Evolutionary conservation across 2,797 vertebrate genomes (phyloP).

Genomic region (Rhinatrema bivittatum): DNA sequence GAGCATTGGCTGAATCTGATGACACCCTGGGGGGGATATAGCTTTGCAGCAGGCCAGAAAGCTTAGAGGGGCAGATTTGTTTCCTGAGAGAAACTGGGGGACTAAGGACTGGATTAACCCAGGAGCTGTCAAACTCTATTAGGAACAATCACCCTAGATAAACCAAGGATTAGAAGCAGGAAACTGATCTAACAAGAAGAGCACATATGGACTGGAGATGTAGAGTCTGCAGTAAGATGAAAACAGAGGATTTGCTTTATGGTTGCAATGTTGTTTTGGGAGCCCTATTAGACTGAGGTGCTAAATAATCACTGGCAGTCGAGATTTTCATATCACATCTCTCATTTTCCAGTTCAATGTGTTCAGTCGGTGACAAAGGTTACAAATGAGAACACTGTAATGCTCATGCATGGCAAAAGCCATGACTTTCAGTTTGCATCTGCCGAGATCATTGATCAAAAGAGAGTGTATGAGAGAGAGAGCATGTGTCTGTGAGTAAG

Average conservation of each 20-base stretch:
- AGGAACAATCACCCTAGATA: constrained; percentile 53
- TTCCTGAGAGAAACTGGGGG: constrained; percentile 92
- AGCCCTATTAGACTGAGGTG: rapidly evolving
- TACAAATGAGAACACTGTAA: too few relatives aligned
- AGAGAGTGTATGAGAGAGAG: too few relatives aligned
- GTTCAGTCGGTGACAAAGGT: neutral
- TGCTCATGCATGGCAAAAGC: too few relatives aligned
- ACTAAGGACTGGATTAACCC: constrained; percentile 68
- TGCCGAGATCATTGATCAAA: too few relatives aligned
- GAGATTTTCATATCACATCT: neutral
- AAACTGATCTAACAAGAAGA: constrained; percentile 46
- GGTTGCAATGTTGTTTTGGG: too few relatives aligned
- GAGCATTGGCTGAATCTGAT: constrained; percentile 79
- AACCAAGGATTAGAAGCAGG: constrained; percentile 59
- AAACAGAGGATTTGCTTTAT: too few relatives aligned
- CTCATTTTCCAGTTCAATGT: neutral
- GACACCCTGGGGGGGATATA: constrained; percentile 88
- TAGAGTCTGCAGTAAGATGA: too few relatives aligned
- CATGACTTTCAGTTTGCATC: too few relatives aligned
- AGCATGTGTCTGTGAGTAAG: too few relatives aligned
- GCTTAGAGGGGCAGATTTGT: constrained; percentile 84
- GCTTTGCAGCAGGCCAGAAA: constrained; percentile 80
- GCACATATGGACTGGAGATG: constrained; percentile 42
- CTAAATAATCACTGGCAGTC: constrained; percentile 6
- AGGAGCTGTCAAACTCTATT: constrained; percentile 69